Evolutionary conservation across 2,797 vertebrate species (phyloP), one percentile per base, ranked within the genome.

Genomic region (Taenioides sp.): DNA sequence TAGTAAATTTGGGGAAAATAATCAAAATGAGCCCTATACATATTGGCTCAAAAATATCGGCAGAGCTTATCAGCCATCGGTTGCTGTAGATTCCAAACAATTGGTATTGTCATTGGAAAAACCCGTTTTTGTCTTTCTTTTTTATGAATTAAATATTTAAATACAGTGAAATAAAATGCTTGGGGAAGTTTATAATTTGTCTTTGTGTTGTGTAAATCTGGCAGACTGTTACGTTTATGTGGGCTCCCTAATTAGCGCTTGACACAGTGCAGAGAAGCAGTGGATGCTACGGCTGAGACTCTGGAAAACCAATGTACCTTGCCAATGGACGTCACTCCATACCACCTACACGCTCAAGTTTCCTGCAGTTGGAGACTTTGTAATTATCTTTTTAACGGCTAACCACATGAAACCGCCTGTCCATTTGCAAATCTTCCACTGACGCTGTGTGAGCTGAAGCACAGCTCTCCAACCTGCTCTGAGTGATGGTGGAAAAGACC

Each of bases 251-350:
- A 91, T 86, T 89, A 84, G 78, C 65, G 62, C 82, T 87, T 82
- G 86, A 90, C 65, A 80, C 87, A 91, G 84, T 80, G 77, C 84
- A 91, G 85, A 85, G 75, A 69, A 82, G 73, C 87, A 86, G 89
- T 86, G 85, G 87, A 92, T 87, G 83, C 80, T 90, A 86, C 71
- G 62, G 76, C 80, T 84, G 80, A 88, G 90, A 87, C 77, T 85
- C 82, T 90, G 92, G 93, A 93, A 93, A 93, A 91, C 68, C 61
- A 3, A 74, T 28, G 25, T 80, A 82, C 70, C 65, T 84, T 90
- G 90, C 89, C 90, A 93, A 88, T 1, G 70, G 67, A 85, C 86
- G 85, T 89, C 89, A 91, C 88, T 81, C 78, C 79, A 73, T 73
- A 89, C 86, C 80, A 88, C 85, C 83, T 88, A 88, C 82, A 80